Evolutionary conservation across 2,888 invertebrate species (phyloP).

Genomic region (Rotaria magnacalcarata): DNA sequence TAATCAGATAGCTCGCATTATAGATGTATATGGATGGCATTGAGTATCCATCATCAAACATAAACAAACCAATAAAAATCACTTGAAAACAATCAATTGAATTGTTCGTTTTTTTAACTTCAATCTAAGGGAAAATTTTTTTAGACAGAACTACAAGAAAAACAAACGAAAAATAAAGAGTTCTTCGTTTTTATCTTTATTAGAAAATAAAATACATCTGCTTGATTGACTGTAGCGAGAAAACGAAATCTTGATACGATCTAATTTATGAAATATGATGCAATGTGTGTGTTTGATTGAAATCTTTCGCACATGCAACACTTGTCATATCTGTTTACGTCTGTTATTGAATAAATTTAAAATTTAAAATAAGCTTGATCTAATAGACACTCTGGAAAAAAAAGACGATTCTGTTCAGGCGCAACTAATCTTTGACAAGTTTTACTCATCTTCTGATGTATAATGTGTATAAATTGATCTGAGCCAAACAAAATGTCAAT

Average conservation of each 20-base stretch:
- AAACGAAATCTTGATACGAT: neutral
- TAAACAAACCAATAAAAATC: neutral
- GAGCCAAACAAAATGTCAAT: neutral
- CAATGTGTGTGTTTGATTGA: slow-evolving; percentile 3
- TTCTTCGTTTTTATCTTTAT: too few species aligned
- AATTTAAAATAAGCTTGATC: slow-evolving; percentile 3
- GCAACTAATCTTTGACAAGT: slow-evolving; percentile 33
- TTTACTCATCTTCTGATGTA: slow-evolving; percentile 13
- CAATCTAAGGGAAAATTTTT: too few species aligned
- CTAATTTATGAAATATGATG: neutral
- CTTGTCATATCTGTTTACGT: slow-evolving; percentile 16
- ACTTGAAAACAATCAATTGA: neutral
- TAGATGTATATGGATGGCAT: neutral
- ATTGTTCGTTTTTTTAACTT: neutral
- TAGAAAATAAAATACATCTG: neutral
- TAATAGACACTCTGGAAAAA: neutral
- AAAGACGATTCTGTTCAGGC: neutral
- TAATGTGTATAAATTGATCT: neutral
- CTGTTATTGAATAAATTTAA: neutral
- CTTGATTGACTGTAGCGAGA: neutral
- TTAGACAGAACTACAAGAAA: too few species aligned
- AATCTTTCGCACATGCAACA: neutral
- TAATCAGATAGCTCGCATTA: neutral
- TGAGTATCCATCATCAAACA: slow-evolving; percentile 1
- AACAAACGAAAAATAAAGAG: too few species aligned